Evolutionary conservation across 2,113 vertebrate species (phyloP).

Genomic region (Notothenia coriiceps): DNA sequence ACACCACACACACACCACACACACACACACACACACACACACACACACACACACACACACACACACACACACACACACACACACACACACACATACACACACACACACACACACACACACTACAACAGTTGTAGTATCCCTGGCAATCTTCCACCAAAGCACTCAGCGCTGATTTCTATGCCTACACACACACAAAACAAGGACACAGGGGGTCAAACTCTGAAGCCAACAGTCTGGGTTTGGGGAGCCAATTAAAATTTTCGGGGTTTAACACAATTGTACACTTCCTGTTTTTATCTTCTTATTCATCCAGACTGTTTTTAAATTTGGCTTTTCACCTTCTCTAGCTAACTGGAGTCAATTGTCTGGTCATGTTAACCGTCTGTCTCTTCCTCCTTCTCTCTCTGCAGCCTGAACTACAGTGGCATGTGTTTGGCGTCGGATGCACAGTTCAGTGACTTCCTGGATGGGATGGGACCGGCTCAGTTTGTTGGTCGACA

Average conservation of each 20-base stretch:
- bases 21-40: not conserved
- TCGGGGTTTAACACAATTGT: not conserved
- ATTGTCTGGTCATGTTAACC: conserved; percentile 5
- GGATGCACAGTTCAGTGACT: conserved; percentile 96
- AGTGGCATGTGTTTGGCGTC: conserved; percentile 96
- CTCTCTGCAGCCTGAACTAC: conserved; percentile 92
- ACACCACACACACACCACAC: not conserved
- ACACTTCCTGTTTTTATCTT: not conserved
- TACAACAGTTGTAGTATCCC: conserved; percentile 6
- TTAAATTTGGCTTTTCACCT: conserved; percentile 17
- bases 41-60: not conserved
- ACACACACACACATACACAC: conserved; percentile 16
- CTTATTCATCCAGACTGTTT: conserved; percentile 10
- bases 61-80: conserved; percentile 6
- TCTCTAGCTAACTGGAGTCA: not conserved
- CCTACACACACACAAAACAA: conserved; percentile 20
- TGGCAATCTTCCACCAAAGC: conserved; percentile 68
- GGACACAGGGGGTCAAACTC: conserved; percentile 31
- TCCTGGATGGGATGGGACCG: conserved; percentile 97
- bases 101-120: conserved; percentile 6
- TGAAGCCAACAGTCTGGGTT: not conserved
- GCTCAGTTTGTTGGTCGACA: conserved; percentile 97
- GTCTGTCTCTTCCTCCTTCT: not conserved
- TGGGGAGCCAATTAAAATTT: not conserved
- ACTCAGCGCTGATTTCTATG: conserved; percentile 58